phyloP scores from a whole-genome alignment of 2,113 vertebrate species.

The Geococcyx californianus region DNA sequence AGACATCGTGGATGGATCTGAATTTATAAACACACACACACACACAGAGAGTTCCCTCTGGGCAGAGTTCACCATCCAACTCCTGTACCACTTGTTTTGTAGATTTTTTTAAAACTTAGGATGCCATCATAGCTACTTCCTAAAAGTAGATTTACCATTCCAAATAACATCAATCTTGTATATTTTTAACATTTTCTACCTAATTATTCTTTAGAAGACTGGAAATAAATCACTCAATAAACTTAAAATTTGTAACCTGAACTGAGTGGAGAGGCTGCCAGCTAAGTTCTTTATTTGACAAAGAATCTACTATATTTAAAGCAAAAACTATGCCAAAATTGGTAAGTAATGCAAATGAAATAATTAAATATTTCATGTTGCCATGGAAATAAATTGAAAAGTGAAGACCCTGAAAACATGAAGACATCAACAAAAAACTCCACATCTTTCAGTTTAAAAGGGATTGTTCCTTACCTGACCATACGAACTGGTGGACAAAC shows the following conservation, averaged over 20 bases:
- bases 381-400: background rate
- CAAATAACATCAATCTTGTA: background rate
- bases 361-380: background rate
- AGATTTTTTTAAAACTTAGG: background rate
- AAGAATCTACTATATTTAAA: background rate
- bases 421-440: background rate
- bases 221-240: background rate
- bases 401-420: background rate
- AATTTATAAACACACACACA: background rate
- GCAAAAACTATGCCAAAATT: background rate
- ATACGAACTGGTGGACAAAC: conserved; percentile 94
- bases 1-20: background rate
- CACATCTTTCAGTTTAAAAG: background rate
- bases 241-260: background rate
- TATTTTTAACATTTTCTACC: background rate
- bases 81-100: rapidly evolving
- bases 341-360: background rate
- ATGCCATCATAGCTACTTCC: background rate
- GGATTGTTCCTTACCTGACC: conserved; percentile 83
- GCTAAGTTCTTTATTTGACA: background rate
- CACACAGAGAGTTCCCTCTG: background rate
- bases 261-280: too few relatives aligned
- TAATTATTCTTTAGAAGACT: background rate
- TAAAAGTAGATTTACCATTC: background rate
- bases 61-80: background rate